phyloP scores from a whole-genome alignment of 2,797 vertebrate species.

The Acridotheres tristis region DNA sequence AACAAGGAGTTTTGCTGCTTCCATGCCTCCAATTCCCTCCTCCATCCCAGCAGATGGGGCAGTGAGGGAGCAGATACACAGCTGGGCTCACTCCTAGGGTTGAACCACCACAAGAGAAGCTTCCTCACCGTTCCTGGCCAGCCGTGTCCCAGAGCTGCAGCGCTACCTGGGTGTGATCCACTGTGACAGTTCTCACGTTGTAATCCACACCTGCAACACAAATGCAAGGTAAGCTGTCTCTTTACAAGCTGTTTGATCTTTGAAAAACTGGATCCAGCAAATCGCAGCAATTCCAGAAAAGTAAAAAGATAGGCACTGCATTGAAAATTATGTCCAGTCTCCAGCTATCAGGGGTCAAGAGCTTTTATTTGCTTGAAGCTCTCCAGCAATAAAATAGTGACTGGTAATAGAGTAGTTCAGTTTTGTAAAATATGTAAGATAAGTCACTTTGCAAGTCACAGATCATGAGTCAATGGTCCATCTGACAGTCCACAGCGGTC shows the following conservation, averaged over 20 bases:
- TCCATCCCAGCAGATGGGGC: neutral
- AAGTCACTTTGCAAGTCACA: neutral
- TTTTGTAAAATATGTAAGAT: neutral
- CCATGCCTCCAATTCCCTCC: neutral
- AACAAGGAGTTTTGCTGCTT: neutral
- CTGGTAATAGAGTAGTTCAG: neutral
- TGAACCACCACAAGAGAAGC: neutral
- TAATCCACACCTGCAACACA: conserved; percentile 88
- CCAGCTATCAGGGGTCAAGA: neutral
- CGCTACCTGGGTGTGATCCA: conserved; percentile 85
- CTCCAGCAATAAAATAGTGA: neutral
- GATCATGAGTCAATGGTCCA: neutral
- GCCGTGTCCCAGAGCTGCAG: conserved; percentile 96
- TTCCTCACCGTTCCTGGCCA: conserved; percentile 89
- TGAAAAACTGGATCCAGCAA: neutral
- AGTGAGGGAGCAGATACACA: neutral
- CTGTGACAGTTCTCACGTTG: conserved; percentile 87
- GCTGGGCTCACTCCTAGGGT: neutral
- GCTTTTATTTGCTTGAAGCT: neutral
- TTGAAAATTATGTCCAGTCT: neutral
- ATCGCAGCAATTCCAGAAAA: neutral
- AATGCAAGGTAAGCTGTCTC: neutral
- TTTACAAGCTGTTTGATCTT: neutral
- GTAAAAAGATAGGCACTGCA: neutral
- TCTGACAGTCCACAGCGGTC: neutral